Evolutionary conservation across 2,797 vertebrate genomes (phyloP).

Genomic region (Potorous gilbertii): DNA sequence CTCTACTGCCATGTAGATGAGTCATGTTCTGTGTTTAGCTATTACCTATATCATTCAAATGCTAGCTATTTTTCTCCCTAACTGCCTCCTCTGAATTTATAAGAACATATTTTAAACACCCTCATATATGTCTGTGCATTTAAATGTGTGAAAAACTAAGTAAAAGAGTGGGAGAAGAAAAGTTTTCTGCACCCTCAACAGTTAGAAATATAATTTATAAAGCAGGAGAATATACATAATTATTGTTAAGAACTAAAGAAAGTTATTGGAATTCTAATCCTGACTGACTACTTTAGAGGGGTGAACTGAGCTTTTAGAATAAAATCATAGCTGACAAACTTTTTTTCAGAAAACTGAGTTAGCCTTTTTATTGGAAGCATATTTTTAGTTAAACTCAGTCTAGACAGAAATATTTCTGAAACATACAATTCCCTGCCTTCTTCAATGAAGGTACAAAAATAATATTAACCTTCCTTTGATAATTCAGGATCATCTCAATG

Average conservation of each 20-base stretch:
- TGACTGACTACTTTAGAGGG: neutral
- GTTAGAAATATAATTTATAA: neutral
- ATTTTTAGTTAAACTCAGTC: neutral
- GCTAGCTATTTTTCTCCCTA: neutral
- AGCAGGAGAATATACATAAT: neutral
- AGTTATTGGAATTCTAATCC: neutral
- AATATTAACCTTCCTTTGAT: neutral
- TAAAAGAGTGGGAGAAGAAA: neutral
- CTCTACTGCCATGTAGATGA: neutral
- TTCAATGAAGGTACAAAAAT: neutral
- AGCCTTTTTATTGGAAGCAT: neutral
- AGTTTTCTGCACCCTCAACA: neutral
- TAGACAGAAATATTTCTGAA: neutral
- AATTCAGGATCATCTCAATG: neutral
- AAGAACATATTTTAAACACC: slow-evolving; percentile 3
- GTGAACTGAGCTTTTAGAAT: neutral
- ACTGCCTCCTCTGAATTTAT: neutral
- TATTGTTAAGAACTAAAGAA: neutral
- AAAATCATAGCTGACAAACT: neutral
- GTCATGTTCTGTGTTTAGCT: neutral
- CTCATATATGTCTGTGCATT: slow-evolving; percentile 2
- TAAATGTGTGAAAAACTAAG: neutral
- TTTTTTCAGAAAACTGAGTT: neutral
- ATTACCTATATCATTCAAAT: slow-evolving; percentile 4
- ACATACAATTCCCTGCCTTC: neutral